A percentile compares a stretch with the other conserved stretches of the same genome.
Evolutionary conservation across 2,797 vertebrate species (phyloP).

Genomic region (Caiman crocodilus): DNA sequence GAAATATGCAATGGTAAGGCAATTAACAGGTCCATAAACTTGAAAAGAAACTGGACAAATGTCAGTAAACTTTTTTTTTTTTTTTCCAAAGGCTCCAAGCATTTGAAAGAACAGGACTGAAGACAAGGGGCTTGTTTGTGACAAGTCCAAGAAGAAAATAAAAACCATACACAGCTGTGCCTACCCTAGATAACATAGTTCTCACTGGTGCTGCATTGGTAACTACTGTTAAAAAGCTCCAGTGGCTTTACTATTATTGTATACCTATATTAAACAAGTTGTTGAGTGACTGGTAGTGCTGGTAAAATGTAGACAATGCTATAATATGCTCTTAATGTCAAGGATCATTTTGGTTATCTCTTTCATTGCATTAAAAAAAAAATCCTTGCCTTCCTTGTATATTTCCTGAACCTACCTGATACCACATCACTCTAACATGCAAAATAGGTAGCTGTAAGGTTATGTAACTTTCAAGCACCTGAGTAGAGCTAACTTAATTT

Average conservation of each 20-base stretch:
- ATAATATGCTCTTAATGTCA: not conserved
- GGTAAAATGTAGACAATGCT: not conserved
- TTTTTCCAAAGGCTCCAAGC: not conserved
- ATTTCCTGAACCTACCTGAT: too few relatives aligned
- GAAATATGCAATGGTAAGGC: not conserved
- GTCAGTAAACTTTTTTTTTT: not conserved
- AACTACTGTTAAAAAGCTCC: not conserved
- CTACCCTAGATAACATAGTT: not conserved
- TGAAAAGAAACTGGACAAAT: not conserved
- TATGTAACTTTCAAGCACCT: not conserved
- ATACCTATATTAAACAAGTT: rapidly evolving
- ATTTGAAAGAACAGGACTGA: not conserved
- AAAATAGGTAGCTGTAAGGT: not conserved
- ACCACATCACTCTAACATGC: too few relatives aligned
- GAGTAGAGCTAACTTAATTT: not conserved
- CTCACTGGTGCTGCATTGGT: rapidly evolving
- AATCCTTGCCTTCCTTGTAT: too few relatives aligned
- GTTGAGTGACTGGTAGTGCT: rapidly evolving
- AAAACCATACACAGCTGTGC: not conserved
- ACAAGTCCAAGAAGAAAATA: not conserved
- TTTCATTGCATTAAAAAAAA: too few relatives aligned
- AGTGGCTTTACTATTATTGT: rapidly evolving
- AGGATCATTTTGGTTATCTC: too few relatives aligned
- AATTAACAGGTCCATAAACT: constrained; percentile 1
- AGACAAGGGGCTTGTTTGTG: not conserved